Conservation (phyloP, 2,888 invertebrate genomes). For the Masnerella sp. region DNA sequence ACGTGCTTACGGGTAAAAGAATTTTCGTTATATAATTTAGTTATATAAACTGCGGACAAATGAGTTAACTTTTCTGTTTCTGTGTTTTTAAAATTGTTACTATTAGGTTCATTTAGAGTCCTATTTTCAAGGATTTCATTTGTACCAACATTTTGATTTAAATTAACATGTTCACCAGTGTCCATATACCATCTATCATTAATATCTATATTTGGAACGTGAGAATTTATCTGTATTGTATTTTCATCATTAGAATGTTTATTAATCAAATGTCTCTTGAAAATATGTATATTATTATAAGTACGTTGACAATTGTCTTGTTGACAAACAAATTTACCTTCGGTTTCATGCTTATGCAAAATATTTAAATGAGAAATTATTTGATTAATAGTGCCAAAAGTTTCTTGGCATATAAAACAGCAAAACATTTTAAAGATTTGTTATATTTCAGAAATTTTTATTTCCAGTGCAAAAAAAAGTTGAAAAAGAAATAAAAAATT, state of each 20-base stretch:
- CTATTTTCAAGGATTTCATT: not conserved
- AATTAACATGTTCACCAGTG: not conserved
- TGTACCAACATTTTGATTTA: not conserved
- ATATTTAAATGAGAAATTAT: conserved; percentile 17
- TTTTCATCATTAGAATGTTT: conserved; percentile 3
- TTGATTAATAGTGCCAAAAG: conserved; percentile 3
- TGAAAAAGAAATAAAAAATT: too few species aligned
- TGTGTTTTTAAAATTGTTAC: not conserved
- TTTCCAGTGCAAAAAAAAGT: too few species aligned
- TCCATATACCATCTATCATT: too few species aligned
- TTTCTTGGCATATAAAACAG: conserved; percentile 14
- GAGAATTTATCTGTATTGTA: not conserved
- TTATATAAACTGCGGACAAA: conserved; percentile 8
- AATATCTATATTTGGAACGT: too few species aligned
- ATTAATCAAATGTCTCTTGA: conserved; percentile 20
- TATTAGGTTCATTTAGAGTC: too few species aligned
- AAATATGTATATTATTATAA: conserved; percentile 23
- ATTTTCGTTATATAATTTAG: conserved; percentile 18
- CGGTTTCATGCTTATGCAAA: conserved; percentile 8
- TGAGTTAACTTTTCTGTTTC: not conserved
- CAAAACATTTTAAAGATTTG: conserved; percentile 21
- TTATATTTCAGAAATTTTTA: too few species aligned
- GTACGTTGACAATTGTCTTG: conserved; percentile 25
- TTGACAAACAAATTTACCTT: conserved; percentile 12
- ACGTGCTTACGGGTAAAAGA: conserved; percentile 11